Conservation (phyloP, 2,888 invertebrate species). For the Cosmorhoe ocellata region DNA sequence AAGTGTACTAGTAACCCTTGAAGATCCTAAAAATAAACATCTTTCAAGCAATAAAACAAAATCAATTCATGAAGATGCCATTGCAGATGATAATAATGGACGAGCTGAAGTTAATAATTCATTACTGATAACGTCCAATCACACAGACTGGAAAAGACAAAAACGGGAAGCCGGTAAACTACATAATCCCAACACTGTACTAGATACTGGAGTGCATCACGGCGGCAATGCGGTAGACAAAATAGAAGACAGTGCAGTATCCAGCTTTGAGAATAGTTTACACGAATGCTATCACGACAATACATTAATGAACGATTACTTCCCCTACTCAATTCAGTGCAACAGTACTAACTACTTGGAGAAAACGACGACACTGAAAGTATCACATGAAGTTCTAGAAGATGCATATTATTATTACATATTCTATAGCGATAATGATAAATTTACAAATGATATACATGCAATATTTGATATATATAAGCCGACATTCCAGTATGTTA, state of each 20-base stretch:
- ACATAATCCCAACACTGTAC: slow-evolving; percentile 77
- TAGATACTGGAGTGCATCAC: slow-evolving; percentile 89
- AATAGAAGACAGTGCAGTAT: slow-evolving; percentile 86
- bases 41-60: slow-evolving; percentile 19
- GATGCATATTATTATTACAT: slow-evolving; percentile 95
- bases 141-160: slow-evolving; percentile 30
- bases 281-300: slow-evolving; percentile 89
- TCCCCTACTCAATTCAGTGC: slow-evolving; percentile 86
- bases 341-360: slow-evolving; percentile 87
- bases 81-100: slow-evolving; percentile 1
- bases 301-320: slow-evolving; percentile 87
- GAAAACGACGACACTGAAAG: slow-evolving; percentile 83
- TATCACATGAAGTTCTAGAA: slow-evolving; percentile 87
- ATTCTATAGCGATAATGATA: slow-evolving; percentile 93
- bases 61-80: slow-evolving; percentile 11
- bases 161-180: slow-evolving; percentile 61
- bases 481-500: slow-evolving; percentile 90
- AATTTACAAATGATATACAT: slow-evolving; percentile 90
- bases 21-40: slow-evolving; percentile 50
- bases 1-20: slow-evolving; percentile 74
- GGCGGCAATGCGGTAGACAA: slow-evolving; percentile 87
- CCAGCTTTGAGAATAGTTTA: slow-evolving; percentile 91
- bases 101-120: neutral
- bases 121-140: slow-evolving; percentile 4
- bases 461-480: slow-evolving; percentile 93